Percentiles rank a stretch among this genome's conserved stretches.
Evolutionary conservation across 2,113 vertebrate species (phyloP).

Genomic region (Ictalurus furcatus): DNA sequence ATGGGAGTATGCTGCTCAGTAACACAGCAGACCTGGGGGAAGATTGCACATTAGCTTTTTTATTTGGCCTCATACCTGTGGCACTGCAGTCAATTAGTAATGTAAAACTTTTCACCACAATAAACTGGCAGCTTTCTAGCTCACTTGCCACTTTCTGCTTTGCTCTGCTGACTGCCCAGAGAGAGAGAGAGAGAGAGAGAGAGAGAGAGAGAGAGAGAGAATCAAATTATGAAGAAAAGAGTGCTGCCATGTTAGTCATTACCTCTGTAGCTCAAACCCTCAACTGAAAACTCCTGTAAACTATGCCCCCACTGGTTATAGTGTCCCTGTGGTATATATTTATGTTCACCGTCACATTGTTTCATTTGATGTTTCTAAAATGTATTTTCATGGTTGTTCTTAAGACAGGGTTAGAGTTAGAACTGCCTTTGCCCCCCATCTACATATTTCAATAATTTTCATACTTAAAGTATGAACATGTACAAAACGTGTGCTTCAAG

Average conservation of each 20-base stretch:
- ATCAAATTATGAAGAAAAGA: not conserved
- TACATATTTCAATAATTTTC: not conserved
- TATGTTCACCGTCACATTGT: not conserved
- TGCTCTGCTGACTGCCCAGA: not conserved
- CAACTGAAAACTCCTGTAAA: not conserved
- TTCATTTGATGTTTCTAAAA: not conserved
- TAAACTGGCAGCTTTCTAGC: not conserved
- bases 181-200: too few species aligned
- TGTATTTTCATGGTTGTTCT: not conserved
- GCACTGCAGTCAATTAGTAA: not conserved
- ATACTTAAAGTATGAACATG: not conserved
- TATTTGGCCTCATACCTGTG: not conserved
- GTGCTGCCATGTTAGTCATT: not conserved
- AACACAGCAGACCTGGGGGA: not conserved
- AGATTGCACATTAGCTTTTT: not conserved
- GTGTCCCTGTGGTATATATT: not conserved
- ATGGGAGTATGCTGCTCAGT: not conserved
- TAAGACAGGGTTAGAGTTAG: not conserved
- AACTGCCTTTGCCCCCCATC: not conserved
- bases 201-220: too few species aligned
- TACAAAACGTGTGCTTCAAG: not conserved
- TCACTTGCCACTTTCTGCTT: not conserved
- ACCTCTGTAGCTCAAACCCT: not conserved
- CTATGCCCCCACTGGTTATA: not conserved
- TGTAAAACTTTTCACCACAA: not conserved